Base-by-base conservation (phyloP, 1,140 invertebrate genomes). In the Manduca sexta region DNA sequence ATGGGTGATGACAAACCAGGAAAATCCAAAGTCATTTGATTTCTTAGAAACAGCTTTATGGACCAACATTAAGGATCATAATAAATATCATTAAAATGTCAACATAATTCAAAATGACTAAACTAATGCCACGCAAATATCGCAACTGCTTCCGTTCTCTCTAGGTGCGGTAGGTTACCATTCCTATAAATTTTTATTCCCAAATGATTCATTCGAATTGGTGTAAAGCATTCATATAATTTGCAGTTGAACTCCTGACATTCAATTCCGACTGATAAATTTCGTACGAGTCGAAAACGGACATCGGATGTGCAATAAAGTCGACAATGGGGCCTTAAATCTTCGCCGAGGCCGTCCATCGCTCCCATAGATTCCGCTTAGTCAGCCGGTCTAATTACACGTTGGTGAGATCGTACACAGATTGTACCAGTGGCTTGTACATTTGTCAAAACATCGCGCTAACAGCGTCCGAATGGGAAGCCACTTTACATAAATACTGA, bases 211-310 rank as follows among this genome's bases (percentile, higher is more conserved):
- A 58, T 50, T 43, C 52, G 52, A 55, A 56, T 62, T 54, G 45
- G 52, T 65, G 37, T 17, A 41, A 61, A 48, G 66, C 54, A 61
- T 63, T 37, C 42, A 56, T 50, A 60, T 69, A 66, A 73, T 57
- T 76, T 69, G 74, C 53, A 56, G 56, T 63, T 54, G 50, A 65
- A 62, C 49, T 55, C 62, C 64, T 68, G 68, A 70, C 68, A 77
- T 75, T 75, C 72, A 74, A 75, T 74, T 74, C 66, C 63, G 57
- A 57, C 56, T 67, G 60, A 75, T 67, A 68, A 61, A 67, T 69
- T 61, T 49, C 38, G 51, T 52, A 56, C 47, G 46, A 52, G 41
- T 52, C 33, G 47, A 42, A 45, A 54, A 52, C 52, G 52, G 33
- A 51, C 48, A 58, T 62, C 55, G 45, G 31, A 50, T 53, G 52